Conservation (phyloP, 2,113 vertebrate species). For the Thryonomys swinderianus region DNA sequence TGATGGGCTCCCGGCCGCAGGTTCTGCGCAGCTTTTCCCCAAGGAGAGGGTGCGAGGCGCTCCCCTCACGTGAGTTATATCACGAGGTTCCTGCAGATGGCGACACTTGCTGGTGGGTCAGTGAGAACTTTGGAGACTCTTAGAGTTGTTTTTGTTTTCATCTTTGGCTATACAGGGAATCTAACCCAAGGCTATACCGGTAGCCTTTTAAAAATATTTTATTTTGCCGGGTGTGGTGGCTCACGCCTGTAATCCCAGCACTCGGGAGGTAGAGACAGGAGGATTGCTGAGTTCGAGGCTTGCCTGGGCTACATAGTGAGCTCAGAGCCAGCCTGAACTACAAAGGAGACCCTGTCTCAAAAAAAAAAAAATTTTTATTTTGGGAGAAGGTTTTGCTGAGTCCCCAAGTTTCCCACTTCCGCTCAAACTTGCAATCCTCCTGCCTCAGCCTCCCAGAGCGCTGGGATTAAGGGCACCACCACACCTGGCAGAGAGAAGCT, state of each 20-base stretch:
- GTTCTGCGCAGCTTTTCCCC: no score
- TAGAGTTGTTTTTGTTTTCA: background rate
- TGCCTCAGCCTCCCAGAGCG: background rate
- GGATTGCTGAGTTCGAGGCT: no score
- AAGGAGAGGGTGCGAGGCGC: fast-evolving
- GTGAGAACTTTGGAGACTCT: background rate
- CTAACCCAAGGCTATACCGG: background rate
- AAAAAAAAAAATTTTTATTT: no score
- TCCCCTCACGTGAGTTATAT: background rate
- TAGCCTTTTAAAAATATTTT: background rate
- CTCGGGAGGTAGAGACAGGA: no score
- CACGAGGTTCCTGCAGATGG: background rate
- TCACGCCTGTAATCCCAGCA: no score
- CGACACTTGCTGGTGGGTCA: background rate
- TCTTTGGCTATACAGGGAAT: background rate
- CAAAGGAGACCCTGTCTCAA: no score
- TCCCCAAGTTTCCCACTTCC: background rate
- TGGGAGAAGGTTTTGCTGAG: background rate
- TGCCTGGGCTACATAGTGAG: no score
- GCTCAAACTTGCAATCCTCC: background rate
- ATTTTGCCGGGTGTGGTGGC: no score
- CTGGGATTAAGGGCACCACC: background rate
- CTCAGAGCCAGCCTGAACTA: no score
- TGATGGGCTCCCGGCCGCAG: no score
- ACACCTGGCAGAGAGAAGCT: background rate